Evolutionary conservation across 2,113 vertebrate genomes (phyloP).

Genomic region (Scomber japonicus): DNA sequence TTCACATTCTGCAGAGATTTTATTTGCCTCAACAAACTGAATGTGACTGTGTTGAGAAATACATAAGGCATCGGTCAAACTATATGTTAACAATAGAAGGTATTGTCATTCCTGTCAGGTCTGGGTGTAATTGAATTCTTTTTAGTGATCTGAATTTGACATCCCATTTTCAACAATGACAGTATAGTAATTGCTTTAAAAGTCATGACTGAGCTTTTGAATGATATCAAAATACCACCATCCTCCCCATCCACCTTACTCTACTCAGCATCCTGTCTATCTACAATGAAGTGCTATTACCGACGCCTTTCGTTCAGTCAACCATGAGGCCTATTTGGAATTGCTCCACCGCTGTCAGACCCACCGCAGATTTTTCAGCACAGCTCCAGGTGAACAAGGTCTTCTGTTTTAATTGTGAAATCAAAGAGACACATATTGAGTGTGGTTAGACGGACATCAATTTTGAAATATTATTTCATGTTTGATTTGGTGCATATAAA

Average conservation of each 20-base stretch:
- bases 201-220: slow-evolving; percentile 75
- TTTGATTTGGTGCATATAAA: slow-evolving; percentile 48
- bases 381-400: slow-evolving; percentile 36
- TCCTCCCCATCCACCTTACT: slow-evolving; percentile 45
- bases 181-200: slow-evolving; percentile 80
- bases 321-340: slow-evolving; percentile 70
- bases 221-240: slow-evolving; percentile 72
- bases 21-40: slow-evolving; percentile 18
- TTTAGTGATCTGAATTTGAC: slow-evolving; percentile 79
- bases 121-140: slow-evolving; percentile 77
- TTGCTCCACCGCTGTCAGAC: slow-evolving; percentile 67
- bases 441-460: slow-evolving; percentile 43
- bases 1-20: slow-evolving; percentile 15
- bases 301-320: slow-evolving; percentile 66
- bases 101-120: slow-evolving; percentile 75
- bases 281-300: slow-evolving; percentile 70
- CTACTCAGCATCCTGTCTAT: slow-evolving; percentile 64
- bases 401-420: slow-evolving; percentile 46
- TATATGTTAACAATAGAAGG: slow-evolving; percentile 70
- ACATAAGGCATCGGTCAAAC: slow-evolving; percentile 51
- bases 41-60: slow-evolving; percentile 13
- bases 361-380: slow-evolving; percentile 23
- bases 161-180: slow-evolving; percentile 79
- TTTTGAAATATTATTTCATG: slow-evolving; percentile 48
- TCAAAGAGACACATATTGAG: slow-evolving; percentile 60